Conservation (phyloP, 2,113 vertebrate species). For the Coptodon rendalli region DNA sequence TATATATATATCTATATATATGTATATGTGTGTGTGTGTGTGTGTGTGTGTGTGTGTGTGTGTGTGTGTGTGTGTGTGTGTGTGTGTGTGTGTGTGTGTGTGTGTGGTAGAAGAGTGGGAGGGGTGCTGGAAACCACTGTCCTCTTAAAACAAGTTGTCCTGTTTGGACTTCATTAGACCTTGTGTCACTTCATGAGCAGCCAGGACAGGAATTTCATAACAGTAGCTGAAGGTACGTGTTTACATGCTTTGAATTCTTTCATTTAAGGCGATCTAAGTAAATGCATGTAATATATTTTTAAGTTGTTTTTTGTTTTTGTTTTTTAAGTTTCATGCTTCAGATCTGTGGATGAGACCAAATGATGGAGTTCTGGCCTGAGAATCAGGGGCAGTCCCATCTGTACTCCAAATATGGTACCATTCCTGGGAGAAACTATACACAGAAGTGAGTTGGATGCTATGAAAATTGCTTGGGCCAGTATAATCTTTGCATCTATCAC, state of each 20-base stretch:
- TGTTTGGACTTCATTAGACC: constrained; percentile 43
- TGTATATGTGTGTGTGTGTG: not conserved
- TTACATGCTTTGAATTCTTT: not conserved
- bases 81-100: not conserved
- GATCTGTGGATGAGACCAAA: constrained; percentile 2
- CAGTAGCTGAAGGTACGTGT: constrained; percentile 25
- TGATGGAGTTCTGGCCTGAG: constrained; percentile 65
- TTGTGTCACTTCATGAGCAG: constrained; percentile 4
- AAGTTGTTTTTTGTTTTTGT: not conserved
- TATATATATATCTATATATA: not conserved
- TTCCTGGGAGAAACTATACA: constrained; percentile 53
- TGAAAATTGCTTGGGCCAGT: not conserved
- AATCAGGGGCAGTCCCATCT: constrained; percentile 37
- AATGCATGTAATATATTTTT: not conserved
- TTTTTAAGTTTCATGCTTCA: not conserved
- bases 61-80: not conserved
- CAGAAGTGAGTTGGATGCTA: constrained; percentile 35
- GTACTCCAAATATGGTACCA: constrained; percentile 52
- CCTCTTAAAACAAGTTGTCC: constrained; percentile 55
- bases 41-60: not conserved
- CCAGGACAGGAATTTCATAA: not conserved
- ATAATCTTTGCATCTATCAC: not conserved
- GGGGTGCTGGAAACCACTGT: constrained; percentile 28
- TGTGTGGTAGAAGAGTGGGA: constrained; percentile 10
- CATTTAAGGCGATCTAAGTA: not conserved